Conservation (phyloP, 2,888 invertebrate species). For the Euplagia quadripunctaria region DNA sequence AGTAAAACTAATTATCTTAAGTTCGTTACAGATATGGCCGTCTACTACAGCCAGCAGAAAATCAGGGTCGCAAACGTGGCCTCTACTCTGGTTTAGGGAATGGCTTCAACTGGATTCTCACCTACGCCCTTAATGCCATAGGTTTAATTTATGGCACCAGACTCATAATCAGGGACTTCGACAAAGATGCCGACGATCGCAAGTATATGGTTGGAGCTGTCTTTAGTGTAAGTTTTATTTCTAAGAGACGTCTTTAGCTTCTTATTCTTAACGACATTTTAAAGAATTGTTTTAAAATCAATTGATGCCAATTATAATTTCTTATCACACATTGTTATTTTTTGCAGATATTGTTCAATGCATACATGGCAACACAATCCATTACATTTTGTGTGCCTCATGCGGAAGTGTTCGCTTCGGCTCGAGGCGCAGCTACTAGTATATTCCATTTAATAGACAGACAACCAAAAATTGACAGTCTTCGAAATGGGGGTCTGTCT, state of each 20-base stretch:
- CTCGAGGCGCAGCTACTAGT: slow-evolving; percentile 91
- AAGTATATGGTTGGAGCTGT: slow-evolving; percentile 90
- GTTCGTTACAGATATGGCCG: slow-evolving; percentile 77
- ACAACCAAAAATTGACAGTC: slow-evolving; percentile 90
- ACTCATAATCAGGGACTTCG: slow-evolving; percentile 89
- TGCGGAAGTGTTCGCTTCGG: slow-evolving; percentile 91
- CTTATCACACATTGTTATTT: background rate
- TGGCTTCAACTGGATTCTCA: slow-evolving; percentile 92
- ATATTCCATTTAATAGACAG: slow-evolving; percentile 92
- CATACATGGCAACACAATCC: slow-evolving; percentile 92
- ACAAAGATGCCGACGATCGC: slow-evolving; percentile 84
- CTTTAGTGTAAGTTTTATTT: slow-evolving; percentile 87
- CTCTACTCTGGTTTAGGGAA: slow-evolving; percentile 90
- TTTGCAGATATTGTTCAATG: slow-evolving; percentile 90
- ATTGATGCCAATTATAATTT: background rate
- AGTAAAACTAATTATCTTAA: too few relatives aligned
- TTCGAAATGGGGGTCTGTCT: slow-evolving; percentile 87
- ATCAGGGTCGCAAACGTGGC: slow-evolving; percentile 89
- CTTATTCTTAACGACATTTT: background rate
- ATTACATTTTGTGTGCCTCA: slow-evolving; percentile 92
- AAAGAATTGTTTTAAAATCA: too few relatives aligned
- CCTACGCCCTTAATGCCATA: slow-evolving; percentile 91
- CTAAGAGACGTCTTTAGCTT: background rate
- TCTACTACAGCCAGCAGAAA: slow-evolving; percentile 88
- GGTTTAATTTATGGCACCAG: slow-evolving; percentile 93